Conservation (phyloP, 2,113 vertebrate genomes). For the Anoura caudifer region DNA sequence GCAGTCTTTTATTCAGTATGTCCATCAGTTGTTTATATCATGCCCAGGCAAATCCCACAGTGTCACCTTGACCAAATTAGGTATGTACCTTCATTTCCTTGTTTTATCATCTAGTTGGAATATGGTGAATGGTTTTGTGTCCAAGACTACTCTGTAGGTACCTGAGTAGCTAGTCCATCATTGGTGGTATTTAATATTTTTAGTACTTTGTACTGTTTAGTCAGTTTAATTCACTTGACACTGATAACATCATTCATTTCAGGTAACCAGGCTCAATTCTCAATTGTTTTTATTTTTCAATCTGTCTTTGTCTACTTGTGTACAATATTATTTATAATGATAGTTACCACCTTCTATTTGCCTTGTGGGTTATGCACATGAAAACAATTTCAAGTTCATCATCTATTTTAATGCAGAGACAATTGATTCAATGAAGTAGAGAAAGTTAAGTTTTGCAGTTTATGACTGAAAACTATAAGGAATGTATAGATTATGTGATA, state of each 20-base stretch:
- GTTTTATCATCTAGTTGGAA: background rate
- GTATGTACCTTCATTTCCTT: background rate
- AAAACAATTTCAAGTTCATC: background rate
- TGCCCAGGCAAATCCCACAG: background rate
- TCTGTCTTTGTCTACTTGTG: background rate
- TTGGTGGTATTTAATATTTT: background rate
- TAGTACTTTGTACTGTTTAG: background rate
- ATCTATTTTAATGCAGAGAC: background rate
- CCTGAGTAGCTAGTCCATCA: background rate
- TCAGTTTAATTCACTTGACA: background rate
- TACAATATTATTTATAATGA: background rate
- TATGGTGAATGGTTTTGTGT: background rate
- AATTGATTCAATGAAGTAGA: background rate
- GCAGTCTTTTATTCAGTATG: background rate
- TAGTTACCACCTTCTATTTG: background rate
- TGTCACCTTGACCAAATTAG: background rate
- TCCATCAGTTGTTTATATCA: background rate
- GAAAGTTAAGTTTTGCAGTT: background rate
- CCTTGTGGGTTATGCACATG: background rate
- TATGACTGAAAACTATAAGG: background rate
- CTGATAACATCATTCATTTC: background rate
- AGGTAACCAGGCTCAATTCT: background rate
- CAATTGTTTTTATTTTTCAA: background rate
- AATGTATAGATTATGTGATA: background rate
- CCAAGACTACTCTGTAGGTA: background rate